These are phyloP conservation scores for Abscondita cerata DNA, from an alignment of 2,888 invertebrate species.

Conservation along the genomic window DNA sequence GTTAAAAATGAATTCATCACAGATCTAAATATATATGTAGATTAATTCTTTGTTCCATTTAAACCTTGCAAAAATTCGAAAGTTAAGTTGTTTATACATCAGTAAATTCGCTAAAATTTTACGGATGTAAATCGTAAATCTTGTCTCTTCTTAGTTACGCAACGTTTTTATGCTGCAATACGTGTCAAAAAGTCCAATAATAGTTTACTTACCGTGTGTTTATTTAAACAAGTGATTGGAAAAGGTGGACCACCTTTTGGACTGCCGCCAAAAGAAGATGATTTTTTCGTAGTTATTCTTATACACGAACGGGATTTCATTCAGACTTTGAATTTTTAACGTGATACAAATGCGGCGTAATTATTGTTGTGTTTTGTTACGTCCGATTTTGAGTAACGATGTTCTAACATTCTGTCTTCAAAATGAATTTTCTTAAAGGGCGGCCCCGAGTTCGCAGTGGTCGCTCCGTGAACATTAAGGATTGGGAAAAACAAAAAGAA, in stretches of 20 bases:
- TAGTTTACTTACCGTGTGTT: background rate
- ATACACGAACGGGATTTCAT: slow-evolving; percentile 28
- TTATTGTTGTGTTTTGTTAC: slow-evolving; percentile 11
- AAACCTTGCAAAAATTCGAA: too few species aligned
- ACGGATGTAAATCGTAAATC: too few species aligned
- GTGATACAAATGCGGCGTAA: background rate
- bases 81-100: too few species aligned
- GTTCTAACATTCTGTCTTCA: slow-evolving; percentile 17
- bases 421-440: slow-evolving; percentile 38
- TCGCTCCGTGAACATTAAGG: slow-evolving; percentile 59
- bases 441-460: slow-evolving; percentile 56
- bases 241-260: slow-evolving; percentile 7
- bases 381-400: slow-evolving; percentile 17
- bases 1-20: too few species aligned
- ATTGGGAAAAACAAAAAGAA: slow-evolving; percentile 60
- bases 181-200: background rate
- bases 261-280: slow-evolving; percentile 8
- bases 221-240: background rate
- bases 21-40: too few species aligned
- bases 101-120: too few species aligned
- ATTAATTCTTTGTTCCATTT: too few species aligned
- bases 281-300: slow-evolving; percentile 27
- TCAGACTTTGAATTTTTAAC: slow-evolving; percentile 15
- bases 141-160: too few species aligned
- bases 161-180: too few species aligned